Evolutionary conservation across 2,113 vertebrate genomes (phyloP).

Genomic region (Pteruthius melanotis): DNA sequence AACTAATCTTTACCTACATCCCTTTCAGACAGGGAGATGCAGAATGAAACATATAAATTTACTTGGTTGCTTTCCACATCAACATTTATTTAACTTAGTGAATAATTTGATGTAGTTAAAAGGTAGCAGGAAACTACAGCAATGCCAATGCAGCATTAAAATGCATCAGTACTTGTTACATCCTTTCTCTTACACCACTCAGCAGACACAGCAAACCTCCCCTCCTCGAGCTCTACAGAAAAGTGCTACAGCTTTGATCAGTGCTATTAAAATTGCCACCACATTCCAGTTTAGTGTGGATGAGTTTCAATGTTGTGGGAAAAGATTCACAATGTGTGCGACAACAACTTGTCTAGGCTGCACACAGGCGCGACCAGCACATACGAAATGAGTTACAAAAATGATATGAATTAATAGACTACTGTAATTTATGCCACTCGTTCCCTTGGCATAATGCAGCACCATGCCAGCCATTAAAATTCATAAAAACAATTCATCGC

Average conservation of each 20-base stretch:
- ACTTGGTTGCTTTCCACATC: neutral
- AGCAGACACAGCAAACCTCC: neutral
- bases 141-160: neutral
- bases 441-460: neutral
- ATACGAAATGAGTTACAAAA: neutral
- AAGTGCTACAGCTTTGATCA: neutral
- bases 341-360: neutral
- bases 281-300: neutral
- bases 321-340: neutral
- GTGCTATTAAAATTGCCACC: neutral
- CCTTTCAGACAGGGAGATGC: neutral
- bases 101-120: neutral
- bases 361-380: neutral
- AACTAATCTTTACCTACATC: neutral
- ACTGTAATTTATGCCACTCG: slow-evolving; percentile 19
- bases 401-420: neutral
- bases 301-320: neutral
- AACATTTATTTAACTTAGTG: neutral
- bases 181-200: neutral
- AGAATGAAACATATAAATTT: neutral
- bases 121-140: neutral
- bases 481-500: slow-evolving; percentile 20
- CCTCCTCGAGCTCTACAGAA: neutral
- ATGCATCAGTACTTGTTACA: neutral
- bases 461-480: slow-evolving; percentile 14